phyloP scores from a whole-genome alignment of 2,113 vertebrate species.

The Gopherus evgoodei region DNA sequence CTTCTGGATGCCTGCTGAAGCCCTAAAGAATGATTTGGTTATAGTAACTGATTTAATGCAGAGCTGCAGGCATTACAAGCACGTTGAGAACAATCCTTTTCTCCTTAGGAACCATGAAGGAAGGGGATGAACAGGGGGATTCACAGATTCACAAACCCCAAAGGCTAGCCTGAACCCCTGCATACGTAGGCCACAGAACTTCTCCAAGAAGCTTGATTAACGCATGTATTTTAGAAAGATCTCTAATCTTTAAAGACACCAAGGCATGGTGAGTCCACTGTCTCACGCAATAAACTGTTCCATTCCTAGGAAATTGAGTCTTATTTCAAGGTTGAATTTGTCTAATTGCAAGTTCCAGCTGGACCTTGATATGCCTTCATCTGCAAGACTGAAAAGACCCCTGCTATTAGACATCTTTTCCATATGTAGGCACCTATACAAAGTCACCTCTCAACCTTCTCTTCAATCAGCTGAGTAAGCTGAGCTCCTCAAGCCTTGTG shows the following conservation, averaged over 20 bases:
- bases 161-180: background rate
- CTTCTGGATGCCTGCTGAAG: background rate
- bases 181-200: background rate
- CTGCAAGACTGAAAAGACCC: too few species aligned
- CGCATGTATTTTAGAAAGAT: background rate
- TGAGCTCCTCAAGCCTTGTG: too few species aligned
- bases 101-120: background rate
- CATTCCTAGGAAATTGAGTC: background rate
- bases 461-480: too few species aligned
- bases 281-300: background rate
- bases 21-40: background rate
- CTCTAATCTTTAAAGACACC: background rate
- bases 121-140: background rate
- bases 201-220: background rate
- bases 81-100: too few species aligned
- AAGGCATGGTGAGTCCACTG: background rate
- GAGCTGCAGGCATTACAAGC: too few species aligned
- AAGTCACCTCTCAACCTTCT: too few species aligned
- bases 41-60: too few species aligned
- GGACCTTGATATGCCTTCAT: background rate
- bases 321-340: background rate
- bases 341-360: background rate
- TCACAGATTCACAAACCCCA: background rate
- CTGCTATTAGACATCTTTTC: too few species aligned
- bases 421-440: too few species aligned